phyloP scores from a whole-genome alignment of 2,888 invertebrate species.

The Athalia rosae region DNA sequence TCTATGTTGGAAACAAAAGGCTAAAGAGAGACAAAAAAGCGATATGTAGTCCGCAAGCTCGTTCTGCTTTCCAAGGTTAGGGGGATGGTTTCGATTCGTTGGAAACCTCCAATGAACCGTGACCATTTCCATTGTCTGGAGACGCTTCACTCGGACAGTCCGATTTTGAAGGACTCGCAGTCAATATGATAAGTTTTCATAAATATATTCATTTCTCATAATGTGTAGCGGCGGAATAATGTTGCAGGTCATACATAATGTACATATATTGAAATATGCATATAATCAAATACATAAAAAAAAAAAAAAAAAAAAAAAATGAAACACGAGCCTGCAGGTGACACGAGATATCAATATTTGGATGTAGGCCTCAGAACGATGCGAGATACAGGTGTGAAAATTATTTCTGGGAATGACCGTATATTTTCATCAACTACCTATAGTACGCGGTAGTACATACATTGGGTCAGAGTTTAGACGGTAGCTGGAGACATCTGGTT shows the following conservation, averaged over 20 bases:
- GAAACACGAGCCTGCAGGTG: too few species aligned
- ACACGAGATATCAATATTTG: neutral
- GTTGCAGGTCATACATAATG: too few species aligned
- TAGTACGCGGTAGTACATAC: too few species aligned
- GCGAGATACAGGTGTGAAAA: neutral
- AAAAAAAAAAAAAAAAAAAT: too few species aligned
- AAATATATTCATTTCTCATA: too few species aligned
- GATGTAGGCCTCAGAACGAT: neutral
- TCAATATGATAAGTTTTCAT: too few species aligned
- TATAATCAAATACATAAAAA: too few species aligned
- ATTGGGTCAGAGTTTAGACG: conserved; percentile 31
- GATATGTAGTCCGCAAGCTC: neutral
- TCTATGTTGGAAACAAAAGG: neutral
- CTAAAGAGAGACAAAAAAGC: neutral
- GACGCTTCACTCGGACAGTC: neutral
- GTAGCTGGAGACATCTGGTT: conserved; percentile 29
- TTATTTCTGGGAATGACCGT: conserved; percentile 7
- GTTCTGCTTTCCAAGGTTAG: neutral
- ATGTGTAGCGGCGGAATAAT: too few species aligned
- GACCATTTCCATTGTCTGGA: conserved; percentile 6
- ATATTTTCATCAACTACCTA: conserved; percentile 34
- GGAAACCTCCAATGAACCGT: conserved; percentile 15
- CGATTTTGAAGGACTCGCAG: too few species aligned
- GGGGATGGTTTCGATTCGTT: conserved; percentile 7
- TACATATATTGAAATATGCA: too few species aligned